Conservation (phyloP, 2,113 vertebrate genomes). For the Seriola aureovittata region DNA sequence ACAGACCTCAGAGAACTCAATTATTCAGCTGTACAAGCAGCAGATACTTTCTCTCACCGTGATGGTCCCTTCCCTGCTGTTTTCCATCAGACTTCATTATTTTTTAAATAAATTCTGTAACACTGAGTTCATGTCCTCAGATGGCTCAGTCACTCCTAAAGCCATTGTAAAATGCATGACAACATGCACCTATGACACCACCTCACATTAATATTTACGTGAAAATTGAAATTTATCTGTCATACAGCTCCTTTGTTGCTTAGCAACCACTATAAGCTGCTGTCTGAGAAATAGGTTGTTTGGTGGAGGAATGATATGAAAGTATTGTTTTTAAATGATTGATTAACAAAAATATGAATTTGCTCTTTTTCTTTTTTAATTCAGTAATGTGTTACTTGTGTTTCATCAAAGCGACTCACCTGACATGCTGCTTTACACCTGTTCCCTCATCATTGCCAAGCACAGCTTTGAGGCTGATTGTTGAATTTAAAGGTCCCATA, state of each 20-base stretch:
- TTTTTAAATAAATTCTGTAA: conserved; percentile 16
- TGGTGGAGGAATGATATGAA: neutral
- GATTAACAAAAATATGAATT: conserved; percentile 10
- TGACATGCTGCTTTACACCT: neutral
- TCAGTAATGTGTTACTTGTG: no score
- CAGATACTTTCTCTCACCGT: conserved; percentile 37
- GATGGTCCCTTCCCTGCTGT: conserved; percentile 32
- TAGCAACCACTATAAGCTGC: conserved; percentile 52
- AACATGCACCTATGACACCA: conserved; percentile 20
- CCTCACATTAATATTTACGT: conserved; percentile 51
- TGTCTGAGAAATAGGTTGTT: neutral
- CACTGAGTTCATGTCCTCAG: conserved; percentile 27
- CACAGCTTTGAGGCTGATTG: no score
- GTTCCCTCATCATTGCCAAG: neutral
- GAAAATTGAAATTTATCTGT: conserved; percentile 44
- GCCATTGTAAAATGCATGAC: conserved; percentile 20
- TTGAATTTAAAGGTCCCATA: no score
- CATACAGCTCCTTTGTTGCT: conserved; percentile 46
- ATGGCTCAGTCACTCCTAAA: conserved; percentile 18
- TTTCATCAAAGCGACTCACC: conserved; percentile 1
- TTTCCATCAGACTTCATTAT: conserved; percentile 34
- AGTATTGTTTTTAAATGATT: conserved; percentile 1
- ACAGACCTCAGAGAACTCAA: conserved; percentile 34
- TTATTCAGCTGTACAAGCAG: conserved; percentile 58
- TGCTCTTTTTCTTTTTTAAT: neutral